Evolutionary conservation across 2,113 vertebrate genomes (phyloP).

Genomic region (Crotalus helleri): DNA sequence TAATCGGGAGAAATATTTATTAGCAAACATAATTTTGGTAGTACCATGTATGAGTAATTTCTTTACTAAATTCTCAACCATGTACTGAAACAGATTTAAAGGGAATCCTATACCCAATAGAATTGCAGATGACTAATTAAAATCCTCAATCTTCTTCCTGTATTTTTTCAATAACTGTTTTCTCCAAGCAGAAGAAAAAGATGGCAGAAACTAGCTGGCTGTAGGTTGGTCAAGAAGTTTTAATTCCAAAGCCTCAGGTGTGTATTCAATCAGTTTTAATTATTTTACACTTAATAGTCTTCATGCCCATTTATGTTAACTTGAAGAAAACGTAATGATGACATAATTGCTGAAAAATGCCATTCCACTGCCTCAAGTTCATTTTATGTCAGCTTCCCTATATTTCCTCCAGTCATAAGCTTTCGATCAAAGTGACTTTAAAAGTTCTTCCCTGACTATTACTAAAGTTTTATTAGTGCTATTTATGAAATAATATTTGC

Average conservation of each 20-base stretch:
- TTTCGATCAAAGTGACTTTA: not conserved
- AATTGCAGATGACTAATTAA: not conserved
- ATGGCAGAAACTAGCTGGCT: not conserved
- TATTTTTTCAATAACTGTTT: not conserved
- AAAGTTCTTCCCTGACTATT: not conserved
- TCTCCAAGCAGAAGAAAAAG: not conserved
- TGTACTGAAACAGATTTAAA: not conserved
- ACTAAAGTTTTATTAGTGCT: not conserved
- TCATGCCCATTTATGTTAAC: slow-evolving; percentile 8
- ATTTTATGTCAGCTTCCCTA: not conserved
- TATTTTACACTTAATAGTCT: not conserved
- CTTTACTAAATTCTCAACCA: not conserved
- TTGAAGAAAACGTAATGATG: not conserved
- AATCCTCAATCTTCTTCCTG: not conserved
- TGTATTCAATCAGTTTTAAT: not conserved
- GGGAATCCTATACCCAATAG: not conserved
- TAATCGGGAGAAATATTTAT: not conserved
- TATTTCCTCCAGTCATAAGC: not conserved
- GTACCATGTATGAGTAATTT: not conserved
- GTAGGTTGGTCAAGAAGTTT: not conserved
- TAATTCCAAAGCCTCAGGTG: slow-evolving; percentile 10
- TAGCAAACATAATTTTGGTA: not conserved
- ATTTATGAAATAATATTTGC: not conserved
- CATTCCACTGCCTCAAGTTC: not conserved
- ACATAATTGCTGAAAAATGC: not conserved